Evolutionary conservation across 37 sponge, comb jelly and placozoan species (phyloP).

Genomic region (Halisarca cf. caerulea): DNA sequence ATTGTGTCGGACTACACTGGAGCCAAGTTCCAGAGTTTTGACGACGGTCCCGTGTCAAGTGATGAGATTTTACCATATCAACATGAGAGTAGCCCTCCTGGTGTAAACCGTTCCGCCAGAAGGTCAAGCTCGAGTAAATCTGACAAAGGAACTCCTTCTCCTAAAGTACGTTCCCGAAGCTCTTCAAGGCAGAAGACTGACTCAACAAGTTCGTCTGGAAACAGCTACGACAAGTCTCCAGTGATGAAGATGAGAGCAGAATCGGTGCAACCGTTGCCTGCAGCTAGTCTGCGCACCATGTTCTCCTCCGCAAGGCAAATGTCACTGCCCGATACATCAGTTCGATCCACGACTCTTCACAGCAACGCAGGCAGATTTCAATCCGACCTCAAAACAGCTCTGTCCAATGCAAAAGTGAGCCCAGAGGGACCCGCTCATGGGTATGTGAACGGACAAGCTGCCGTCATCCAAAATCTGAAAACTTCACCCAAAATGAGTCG

Average conservation of each 20-base stretch:
- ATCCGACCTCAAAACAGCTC: not conserved
- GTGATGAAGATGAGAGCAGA: not conserved
- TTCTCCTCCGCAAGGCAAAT: not conserved
- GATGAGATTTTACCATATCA: conserved; percentile 10
- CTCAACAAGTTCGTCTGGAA: not conserved
- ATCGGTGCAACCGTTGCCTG: not conserved
- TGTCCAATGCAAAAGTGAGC: not conserved
- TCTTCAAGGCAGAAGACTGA: not conserved
- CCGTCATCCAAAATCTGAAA: not conserved
- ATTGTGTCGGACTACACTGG: conserved; percentile 17
- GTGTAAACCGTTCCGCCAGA: not conserved
- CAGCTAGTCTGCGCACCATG: not conserved
- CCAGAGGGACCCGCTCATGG: not conserved
- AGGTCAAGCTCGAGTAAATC: not conserved
- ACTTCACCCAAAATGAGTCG: not conserved
- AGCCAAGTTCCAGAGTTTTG: not conserved
- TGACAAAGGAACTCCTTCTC: not conserved
- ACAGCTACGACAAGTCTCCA: not conserved
- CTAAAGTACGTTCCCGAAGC: not conserved
- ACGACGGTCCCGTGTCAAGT: not conserved
- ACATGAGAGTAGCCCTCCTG: not conserved
- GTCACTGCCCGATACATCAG: not conserved
- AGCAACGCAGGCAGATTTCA: not conserved
- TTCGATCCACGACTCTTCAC: too few relatives aligned
- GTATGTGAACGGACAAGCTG: not conserved